These are phyloP conservation scores for Vulpes vulpes DNA, from an alignment of 2,113 vertebrate genomes.

Conservation along the genomic window DNA sequence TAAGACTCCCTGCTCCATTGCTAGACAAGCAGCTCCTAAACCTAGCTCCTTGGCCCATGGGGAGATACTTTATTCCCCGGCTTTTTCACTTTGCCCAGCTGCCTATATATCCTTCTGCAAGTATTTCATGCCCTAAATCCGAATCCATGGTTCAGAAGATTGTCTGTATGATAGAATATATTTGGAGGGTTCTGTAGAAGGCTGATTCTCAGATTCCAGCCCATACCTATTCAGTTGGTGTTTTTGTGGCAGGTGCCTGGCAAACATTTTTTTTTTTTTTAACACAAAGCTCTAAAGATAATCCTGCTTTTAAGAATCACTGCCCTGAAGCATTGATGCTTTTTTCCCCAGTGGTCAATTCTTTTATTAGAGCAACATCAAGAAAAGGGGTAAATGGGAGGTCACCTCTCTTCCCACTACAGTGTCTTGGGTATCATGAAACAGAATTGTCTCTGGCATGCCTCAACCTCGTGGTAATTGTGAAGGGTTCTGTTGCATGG, in stretches of 20 bases:
- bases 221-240: not conserved
- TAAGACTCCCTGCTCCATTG: too few relatives aligned
- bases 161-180: not conserved
- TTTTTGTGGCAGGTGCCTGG: not conserved
- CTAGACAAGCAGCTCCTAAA: too few relatives aligned
- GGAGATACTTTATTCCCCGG: not conserved
- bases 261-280: not conserved
- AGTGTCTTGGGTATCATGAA: not conserved
- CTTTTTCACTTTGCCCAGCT: too few relatives aligned
- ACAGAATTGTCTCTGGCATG: accelerated
- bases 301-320: not conserved
- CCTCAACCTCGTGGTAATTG: accelerated
- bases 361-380: not conserved
- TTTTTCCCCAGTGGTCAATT: not conserved
- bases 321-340: not conserved
- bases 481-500: not conserved
- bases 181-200: not conserved
- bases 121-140: not conserved
- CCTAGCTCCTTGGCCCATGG: not conserved
- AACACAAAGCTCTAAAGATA: not conserved
- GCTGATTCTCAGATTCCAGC: not conserved
- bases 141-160: not conserved
- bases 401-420: not conserved
- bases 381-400: not conserved
- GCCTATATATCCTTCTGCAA: not conserved